Conservation (phyloP, 2,113 vertebrate genomes). For the Gobiocypris rarus region DNA sequence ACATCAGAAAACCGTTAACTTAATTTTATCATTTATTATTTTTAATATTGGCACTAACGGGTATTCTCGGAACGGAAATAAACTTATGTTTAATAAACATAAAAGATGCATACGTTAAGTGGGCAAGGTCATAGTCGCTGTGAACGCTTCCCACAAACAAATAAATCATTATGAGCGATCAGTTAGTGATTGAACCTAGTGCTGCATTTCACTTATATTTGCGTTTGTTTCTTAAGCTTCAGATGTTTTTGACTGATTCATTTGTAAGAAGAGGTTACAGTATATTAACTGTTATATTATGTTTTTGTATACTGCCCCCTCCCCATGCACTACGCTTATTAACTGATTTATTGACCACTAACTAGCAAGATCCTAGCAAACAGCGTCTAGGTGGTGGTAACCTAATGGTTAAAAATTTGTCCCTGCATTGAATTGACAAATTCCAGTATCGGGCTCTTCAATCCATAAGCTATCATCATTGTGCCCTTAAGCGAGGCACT, state of each 20-base stretch:
- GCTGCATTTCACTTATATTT: background rate
- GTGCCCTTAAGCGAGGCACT: constrained; percentile 17
- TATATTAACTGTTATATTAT: background rate
- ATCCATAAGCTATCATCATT: background rate
- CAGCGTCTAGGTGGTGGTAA: background rate
- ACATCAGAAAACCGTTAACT: too few species aligned
- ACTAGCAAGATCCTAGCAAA: background rate
- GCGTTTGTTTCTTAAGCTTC: background rate
- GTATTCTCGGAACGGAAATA: too few species aligned
- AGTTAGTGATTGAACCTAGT: background rate
- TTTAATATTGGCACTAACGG: too few species aligned
- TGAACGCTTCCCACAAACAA: constrained; percentile 13
- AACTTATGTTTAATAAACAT: too few species aligned
- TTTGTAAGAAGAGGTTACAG: background rate
- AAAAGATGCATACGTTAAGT: background rate
- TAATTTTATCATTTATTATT: too few species aligned
- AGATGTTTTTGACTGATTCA: background rate
- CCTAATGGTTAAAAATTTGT: background rate
- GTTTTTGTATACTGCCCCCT: background rate
- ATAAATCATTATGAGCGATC: constrained; percentile 10
- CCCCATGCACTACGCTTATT: background rate
- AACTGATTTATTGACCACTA: background rate
- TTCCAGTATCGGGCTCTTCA: background rate
- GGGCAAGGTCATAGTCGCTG: background rate
- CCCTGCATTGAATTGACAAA: background rate